These are phyloP conservation scores for Cyanoliseus patagonus DNA, from an alignment of 2,113 vertebrate species.

Conservation along the genomic window DNA sequence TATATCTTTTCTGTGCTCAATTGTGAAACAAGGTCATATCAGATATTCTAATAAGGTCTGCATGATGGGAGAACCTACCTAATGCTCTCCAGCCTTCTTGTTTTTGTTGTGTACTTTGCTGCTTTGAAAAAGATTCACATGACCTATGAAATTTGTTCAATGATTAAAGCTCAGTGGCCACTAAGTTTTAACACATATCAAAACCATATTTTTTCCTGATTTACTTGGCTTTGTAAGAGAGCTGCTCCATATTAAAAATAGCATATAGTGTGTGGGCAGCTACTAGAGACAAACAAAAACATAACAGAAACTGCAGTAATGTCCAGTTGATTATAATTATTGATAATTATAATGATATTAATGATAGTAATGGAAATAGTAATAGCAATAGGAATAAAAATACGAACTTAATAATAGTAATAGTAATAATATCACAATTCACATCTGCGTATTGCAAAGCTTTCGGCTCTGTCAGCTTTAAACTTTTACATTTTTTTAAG, in stretches of 20 bases:
- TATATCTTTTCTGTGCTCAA: neutral
- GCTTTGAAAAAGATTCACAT: neutral
- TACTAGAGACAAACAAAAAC: neutral
- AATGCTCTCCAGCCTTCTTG: neutral
- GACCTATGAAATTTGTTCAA: neutral
- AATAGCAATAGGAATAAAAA: neutral
- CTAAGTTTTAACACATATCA: neutral
- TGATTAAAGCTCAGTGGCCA: accelerated
- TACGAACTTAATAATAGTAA: neutral
- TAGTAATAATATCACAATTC: neutral
- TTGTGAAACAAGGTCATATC: neutral
- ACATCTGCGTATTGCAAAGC: neutral
- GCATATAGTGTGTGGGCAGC: accelerated
- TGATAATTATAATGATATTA: neutral
- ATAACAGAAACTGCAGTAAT: neutral
- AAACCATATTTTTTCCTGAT: neutral
- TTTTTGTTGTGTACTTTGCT: neutral
- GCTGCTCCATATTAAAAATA: neutral
- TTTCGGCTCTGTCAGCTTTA: neutral
- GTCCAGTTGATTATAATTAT: neutral
- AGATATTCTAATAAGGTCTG: neutral
- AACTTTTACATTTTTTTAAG: neutral
- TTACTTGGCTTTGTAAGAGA: neutral
- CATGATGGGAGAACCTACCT: neutral
- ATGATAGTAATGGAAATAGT: neutral